Evolutionary conservation across 2,888 invertebrate genomes (phyloP).

Genomic region (Abrostola tripartita): DNA sequence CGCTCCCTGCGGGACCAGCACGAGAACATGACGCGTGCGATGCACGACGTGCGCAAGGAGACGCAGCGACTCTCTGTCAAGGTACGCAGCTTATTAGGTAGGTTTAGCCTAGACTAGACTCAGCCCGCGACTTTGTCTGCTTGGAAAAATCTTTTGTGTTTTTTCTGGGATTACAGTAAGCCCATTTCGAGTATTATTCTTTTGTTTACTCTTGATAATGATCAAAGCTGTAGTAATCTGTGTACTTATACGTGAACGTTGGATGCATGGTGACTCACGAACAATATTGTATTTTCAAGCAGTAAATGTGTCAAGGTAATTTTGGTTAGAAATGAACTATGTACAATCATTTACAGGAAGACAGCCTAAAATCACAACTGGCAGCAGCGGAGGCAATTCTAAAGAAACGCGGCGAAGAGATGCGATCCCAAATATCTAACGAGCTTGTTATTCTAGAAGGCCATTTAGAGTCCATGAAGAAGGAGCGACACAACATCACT

Average conservation of each 20-base stretch:
- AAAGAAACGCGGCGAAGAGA: conserved; percentile 73
- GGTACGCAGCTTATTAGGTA: conserved; percentile 57
- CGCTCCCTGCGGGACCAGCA: conserved; percentile 74
- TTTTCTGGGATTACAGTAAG: too few relatives aligned
- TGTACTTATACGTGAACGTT: too few relatives aligned
- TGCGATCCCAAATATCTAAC: conserved; percentile 74
- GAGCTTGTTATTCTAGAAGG: conserved; percentile 72
- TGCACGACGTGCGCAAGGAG: conserved; percentile 67
- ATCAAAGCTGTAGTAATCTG: too few relatives aligned
- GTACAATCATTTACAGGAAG: conserved; percentile 68
- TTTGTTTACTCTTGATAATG: too few relatives aligned
- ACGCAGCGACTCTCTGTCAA: conserved; percentile 66
- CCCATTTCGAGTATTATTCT: too few relatives aligned
- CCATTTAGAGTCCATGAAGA: conserved; percentile 72
- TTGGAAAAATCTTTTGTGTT: too few relatives aligned
- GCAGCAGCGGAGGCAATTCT: conserved; percentile 72
- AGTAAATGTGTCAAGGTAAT: neutral
- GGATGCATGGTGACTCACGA: neutral
- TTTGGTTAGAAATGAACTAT: neutral
- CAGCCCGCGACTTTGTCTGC: too few relatives aligned
- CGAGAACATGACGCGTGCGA: conserved; percentile 68
- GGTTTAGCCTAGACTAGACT: too few relatives aligned
- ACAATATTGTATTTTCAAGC: neutral
- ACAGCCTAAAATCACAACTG: conserved; percentile 71
- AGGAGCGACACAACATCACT: conserved; percentile 72